Percentiles rank a stretch among this genome's conserved stretches.
These are phyloP conservation scores for Mythimna pallens DNA, from an alignment of 2,888 invertebrate species.

Conservation along the genomic window DNA sequence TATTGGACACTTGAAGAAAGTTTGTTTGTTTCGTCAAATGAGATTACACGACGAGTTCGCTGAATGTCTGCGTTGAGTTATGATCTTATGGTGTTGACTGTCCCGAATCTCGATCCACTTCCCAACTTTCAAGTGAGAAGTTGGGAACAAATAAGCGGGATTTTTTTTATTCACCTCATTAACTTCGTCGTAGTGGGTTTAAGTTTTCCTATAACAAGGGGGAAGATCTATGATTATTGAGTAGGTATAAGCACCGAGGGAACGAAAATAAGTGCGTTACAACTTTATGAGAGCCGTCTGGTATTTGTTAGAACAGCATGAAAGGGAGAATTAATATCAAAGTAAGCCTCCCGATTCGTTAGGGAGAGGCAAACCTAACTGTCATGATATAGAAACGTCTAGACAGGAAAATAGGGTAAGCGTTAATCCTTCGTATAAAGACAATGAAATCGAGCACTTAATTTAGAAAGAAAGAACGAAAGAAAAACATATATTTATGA, in stretches of 20 bases:
- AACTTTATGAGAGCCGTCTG: slow-evolving; percentile 49
- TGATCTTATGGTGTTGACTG: slow-evolving; percentile 56
- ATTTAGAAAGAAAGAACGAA: not conserved
- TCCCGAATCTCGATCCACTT: slow-evolving; percentile 52
- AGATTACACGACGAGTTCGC: slow-evolving; percentile 42
- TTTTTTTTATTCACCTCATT: slow-evolving; percentile 62
- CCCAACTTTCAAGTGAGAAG: slow-evolving; percentile 56
- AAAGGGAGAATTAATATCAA: slow-evolving; percentile 47
- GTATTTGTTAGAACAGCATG: slow-evolving; percentile 32
- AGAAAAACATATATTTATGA: no score
- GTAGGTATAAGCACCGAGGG: slow-evolving; percentile 24
- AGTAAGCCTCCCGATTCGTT: slow-evolving; percentile 44
- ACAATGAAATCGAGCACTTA: slow-evolving; percentile 31
- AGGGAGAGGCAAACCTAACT: slow-evolving; percentile 37
- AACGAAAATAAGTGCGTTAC: slow-evolving; percentile 42
- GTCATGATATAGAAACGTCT: slow-evolving; percentile 40
- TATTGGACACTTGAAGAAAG: slow-evolving; percentile 57
- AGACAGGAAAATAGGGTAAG: slow-evolving; percentile 44
- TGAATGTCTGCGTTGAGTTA: slow-evolving; percentile 48
- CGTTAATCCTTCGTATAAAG: slow-evolving; percentile 31
- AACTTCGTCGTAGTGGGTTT: slow-evolving; percentile 50
- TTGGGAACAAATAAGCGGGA: slow-evolving; percentile 56
- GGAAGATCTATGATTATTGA: slow-evolving; percentile 50
- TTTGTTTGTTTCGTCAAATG: slow-evolving; percentile 60
- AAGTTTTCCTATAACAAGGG: slow-evolving; percentile 54